Conservation (phyloP, 2,113 vertebrate species). For the Puffinus mauretanicus region DNA sequence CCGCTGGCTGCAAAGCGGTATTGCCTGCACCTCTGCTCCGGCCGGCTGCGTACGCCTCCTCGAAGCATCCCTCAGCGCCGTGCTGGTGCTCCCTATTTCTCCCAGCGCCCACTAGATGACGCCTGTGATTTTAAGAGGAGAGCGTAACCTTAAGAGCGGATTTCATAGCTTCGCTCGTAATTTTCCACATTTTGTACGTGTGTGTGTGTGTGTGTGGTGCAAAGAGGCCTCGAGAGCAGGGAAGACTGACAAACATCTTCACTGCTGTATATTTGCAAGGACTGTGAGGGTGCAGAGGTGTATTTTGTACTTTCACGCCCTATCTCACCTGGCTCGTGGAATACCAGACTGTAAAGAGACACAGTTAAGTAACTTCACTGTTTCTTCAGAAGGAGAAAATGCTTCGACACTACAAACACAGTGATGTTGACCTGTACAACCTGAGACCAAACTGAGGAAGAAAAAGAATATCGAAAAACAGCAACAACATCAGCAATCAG, state of each 20-base stretch:
- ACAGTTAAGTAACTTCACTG: not conserved
- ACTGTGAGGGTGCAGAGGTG: not conserved
- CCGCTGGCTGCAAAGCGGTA: not conserved
- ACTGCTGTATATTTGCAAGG: not conserved
- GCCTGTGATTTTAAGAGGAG: slow-evolving; percentile 63
- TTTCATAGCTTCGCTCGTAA: not conserved
- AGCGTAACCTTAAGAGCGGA: accelerated
- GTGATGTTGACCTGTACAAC: not conserved
- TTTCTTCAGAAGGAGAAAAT: not conserved
- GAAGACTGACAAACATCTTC: not conserved
- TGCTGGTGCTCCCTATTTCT: not conserved
- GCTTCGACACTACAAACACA: not conserved
- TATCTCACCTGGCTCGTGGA: not conserved
- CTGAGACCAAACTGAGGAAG: not conserved
- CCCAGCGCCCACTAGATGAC: slow-evolving; percentile 70
- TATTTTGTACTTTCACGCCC: not conserved
- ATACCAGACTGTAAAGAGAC: not conserved
- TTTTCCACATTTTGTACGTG: not conserved
- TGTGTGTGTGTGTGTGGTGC: too few species aligned
- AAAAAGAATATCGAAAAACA: not conserved
- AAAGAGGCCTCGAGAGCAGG: not conserved
- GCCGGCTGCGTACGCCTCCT: accelerated
- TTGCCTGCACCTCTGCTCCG: not conserved
- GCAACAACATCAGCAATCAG: not conserved
- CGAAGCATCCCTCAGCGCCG: accelerated